Conservation (phyloP, 2,797 vertebrate species). For the Gadopsis marmoratus region DNA sequence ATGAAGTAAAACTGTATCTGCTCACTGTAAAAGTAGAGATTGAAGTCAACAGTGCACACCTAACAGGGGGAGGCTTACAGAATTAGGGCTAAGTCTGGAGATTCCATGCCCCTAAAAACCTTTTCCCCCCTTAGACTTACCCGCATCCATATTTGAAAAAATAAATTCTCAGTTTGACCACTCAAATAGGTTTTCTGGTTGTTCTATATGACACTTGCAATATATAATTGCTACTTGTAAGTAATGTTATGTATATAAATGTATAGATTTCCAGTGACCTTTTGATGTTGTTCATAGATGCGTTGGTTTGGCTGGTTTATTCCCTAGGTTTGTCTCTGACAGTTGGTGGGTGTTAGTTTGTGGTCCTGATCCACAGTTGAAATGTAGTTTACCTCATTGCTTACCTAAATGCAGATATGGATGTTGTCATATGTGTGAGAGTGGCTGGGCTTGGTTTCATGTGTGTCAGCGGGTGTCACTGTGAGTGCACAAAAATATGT, state of each 20-base stretch:
- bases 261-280: no score
- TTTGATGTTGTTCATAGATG: background rate
- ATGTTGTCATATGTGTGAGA: conserved; percentile 18
- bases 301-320: background rate
- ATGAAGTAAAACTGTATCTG: background rate
- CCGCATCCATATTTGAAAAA: background rate
- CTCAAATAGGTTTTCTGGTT: background rate
- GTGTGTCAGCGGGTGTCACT: conserved; percentile 27
- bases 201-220: background rate
- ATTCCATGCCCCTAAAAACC: background rate
- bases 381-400: conserved; percentile 13
- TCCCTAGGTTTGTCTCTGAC: background rate
- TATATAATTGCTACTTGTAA: no score
- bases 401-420: conserved; percentile 30
- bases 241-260: no score
- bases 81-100: background rate
- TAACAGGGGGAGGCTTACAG: background rate
- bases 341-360: conserved; percentile 1
- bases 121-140: background rate
- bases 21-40: background rate
- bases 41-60: background rate
- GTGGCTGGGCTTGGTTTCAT: background rate
- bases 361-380: background rate
- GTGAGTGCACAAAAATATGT: conserved; percentile 27
- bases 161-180: background rate